phyloP scores from a whole-genome alignment of 1,140 invertebrate genomes.

The Drosophila sp. region DNA sequence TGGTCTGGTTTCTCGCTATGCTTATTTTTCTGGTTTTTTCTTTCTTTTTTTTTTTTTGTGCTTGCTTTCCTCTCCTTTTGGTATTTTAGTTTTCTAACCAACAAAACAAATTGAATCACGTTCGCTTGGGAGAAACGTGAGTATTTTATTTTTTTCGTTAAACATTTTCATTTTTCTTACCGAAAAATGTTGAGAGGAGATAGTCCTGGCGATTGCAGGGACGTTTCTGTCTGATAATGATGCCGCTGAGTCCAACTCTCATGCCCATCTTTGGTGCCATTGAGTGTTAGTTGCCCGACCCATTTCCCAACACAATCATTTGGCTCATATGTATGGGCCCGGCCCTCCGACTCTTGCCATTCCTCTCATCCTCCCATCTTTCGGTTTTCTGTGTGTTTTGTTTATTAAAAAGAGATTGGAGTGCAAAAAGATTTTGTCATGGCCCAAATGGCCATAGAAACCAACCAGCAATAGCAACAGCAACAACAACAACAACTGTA shows the following conservation, averaged over 20 bases:
- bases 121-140: slow-evolving; percentile 76
- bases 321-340: slow-evolving; percentile 30
- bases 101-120: slow-evolving; percentile 81
- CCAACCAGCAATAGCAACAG: slow-evolving; percentile 15
- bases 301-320: slow-evolving; percentile 63
- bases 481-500: not conserved
- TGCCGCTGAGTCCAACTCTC: slow-evolving; percentile 56
- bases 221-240: slow-evolving; percentile 72
- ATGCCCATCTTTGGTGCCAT: slow-evolving; percentile 42
- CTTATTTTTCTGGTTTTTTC: slow-evolving; percentile 51
- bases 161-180: slow-evolving; percentile 79
- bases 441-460: slow-evolving; percentile 42
- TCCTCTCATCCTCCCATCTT: not conserved
- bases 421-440: slow-evolving; percentile 71
- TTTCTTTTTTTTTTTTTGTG: slow-evolving; percentile 30
- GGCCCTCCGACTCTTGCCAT: not conserved
- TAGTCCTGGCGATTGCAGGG: slow-evolving; percentile 34
- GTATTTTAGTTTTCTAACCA: slow-evolving; percentile 80
- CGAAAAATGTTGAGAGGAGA: slow-evolving; percentile 31
- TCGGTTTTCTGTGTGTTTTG: slow-evolving; percentile 51
- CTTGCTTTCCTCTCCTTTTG: slow-evolving; percentile 48
- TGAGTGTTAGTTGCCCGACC: slow-evolving; percentile 61
- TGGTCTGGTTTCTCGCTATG: slow-evolving; percentile 24
- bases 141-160: slow-evolving; percentile 81
- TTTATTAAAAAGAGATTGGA: slow-evolving; percentile 78